These are phyloP conservation scores for Aradus depressus DNA, from an alignment of 2,888 invertebrate genomes.

Conservation along the genomic window DNA sequence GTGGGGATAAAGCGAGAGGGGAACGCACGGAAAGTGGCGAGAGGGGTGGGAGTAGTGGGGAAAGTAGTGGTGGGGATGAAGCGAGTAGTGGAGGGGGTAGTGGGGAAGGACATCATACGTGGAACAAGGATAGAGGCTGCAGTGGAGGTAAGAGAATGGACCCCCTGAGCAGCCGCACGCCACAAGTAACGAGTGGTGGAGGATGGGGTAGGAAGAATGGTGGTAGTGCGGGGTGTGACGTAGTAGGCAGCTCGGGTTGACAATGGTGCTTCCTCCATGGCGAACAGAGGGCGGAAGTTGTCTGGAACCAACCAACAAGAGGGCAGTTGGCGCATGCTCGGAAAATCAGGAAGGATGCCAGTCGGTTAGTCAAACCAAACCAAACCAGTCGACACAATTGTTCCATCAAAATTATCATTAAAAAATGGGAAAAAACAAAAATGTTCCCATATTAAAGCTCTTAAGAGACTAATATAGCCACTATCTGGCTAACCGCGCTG, in stretches of 20 bases:
- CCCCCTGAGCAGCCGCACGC: conserved; percentile 40
- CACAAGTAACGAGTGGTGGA: conserved; percentile 42
- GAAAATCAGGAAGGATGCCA: too few species aligned
- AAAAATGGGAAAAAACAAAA: neutral
- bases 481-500: too few species aligned
- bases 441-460: too few species aligned
- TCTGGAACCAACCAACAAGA: conserved; percentile 8
- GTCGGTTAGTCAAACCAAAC: too few species aligned
- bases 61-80: conserved; percentile 32
- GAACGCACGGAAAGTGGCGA: conserved; percentile 1
- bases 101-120: conserved; percentile 41
- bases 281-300: too few species aligned
- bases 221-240: conserved; percentile 40
- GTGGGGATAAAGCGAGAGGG: conserved; percentile 6
- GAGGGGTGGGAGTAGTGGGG: conserved; percentile 36
- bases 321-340: too few species aligned
- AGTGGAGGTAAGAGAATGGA: conserved; percentile 39
- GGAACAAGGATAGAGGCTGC: conserved; percentile 41
- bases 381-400: too few species aligned
- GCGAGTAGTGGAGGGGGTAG: conserved; percentile 31
- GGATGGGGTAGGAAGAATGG: conserved; percentile 40
- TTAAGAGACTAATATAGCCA: too few species aligned
- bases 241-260: neutral
- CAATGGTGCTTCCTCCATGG: neutral
- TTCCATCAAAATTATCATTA: too few species aligned